A percentile compares a stretch with the other conserved stretches of the same genome.
These are phyloP conservation scores for Platygyra sinensis DNA, from an alignment of 64 coral and sea anemone genomes.

Conservation along the genomic window DNA sequence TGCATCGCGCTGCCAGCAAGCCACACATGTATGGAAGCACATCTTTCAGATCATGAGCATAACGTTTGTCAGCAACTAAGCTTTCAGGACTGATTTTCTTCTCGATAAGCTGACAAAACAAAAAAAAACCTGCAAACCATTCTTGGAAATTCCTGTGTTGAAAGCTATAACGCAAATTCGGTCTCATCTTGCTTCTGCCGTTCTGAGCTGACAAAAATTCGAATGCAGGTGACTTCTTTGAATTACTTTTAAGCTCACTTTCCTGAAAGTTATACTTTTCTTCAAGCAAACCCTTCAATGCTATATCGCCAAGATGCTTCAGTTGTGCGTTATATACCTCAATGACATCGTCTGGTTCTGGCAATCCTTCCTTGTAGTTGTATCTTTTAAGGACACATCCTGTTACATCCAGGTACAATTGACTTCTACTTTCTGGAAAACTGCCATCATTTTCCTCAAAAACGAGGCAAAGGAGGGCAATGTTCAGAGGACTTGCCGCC, in stretches of 20 bases:
- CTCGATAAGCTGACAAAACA: background rate
- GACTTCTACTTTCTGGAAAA: background rate
- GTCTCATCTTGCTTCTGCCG: background rate
- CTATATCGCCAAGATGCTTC: background rate
- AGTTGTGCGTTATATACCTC: background rate
- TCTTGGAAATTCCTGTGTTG: conserved; percentile 25
- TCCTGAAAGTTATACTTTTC: background rate
- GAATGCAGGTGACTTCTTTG: background rate
- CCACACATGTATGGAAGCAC: background rate
- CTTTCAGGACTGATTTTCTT: background rate
- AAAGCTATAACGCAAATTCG: background rate
- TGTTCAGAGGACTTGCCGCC: background rate
- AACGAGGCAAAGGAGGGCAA: background rate
- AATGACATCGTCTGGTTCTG: background rate
- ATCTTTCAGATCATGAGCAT: background rate
- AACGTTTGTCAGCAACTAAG: background rate
- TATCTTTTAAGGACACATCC: conserved; percentile 13
- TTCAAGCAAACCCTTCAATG: background rate
- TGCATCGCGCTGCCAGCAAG: background rate
- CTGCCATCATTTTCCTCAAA: background rate
- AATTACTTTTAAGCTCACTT: background rate
- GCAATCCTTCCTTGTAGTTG: background rate
- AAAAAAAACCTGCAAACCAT: conserved; percentile 4
- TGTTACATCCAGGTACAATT: background rate
- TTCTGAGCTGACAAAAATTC: background rate